Percentiles rank a stretch among this genome's conserved stretches.
Evolutionary conservation across 2,113 vertebrate genomes (phyloP).

Genomic region (Lutjanus erythropterus): DNA sequence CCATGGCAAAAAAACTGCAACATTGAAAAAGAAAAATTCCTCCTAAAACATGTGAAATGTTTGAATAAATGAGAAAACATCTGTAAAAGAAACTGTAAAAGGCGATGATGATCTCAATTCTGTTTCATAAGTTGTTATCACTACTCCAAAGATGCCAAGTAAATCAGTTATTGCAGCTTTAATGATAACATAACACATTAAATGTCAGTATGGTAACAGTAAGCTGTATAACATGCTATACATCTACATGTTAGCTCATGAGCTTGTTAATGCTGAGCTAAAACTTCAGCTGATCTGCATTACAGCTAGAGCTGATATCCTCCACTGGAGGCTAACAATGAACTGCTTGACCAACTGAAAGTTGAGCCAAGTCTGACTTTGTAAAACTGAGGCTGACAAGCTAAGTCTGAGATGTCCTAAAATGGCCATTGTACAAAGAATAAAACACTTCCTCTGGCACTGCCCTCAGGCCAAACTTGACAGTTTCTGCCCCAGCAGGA

Average conservation of each 20-base stretch:
- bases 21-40: too few relatives aligned
- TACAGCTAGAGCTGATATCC: background rate
- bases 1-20: too few relatives aligned
- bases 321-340: background rate
- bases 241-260: background rate
- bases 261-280: background rate
- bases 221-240: background rate
- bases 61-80: too few relatives aligned
- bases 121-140: too few relatives aligned
- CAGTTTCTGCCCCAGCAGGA: background rate
- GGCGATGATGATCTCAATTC: too few relatives aligned
- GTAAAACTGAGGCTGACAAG: conserved; percentile 7
- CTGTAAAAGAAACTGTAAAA: too few relatives aligned
- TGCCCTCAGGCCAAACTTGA: background rate
- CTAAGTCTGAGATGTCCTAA: background rate
- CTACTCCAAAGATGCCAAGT: background rate
- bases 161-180: background rate
- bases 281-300: background rate
- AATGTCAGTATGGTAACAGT: background rate
- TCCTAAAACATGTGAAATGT: too few relatives aligned
- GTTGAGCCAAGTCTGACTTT: background rate
- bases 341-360: background rate
- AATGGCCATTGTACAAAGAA: background rate
- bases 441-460: background rate
- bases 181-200: background rate